phyloP scores from a whole-genome alignment of 2,888 invertebrate genomes.

The Eupithecia subumbrata region DNA sequence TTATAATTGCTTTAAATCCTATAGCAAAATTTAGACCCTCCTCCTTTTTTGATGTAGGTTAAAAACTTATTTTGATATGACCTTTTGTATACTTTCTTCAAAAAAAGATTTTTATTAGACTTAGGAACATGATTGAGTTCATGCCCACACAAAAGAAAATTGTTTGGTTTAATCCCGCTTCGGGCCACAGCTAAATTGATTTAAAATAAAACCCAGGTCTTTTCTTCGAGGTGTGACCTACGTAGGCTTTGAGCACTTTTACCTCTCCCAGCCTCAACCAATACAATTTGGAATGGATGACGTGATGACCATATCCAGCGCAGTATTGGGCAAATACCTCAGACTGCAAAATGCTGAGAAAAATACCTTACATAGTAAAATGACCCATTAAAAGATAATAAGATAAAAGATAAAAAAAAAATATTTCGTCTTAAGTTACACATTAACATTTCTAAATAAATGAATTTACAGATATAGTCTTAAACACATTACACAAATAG shows the following conservation, averaged over 20 bases:
- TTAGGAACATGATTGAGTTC: background rate
- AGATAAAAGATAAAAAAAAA: no score
- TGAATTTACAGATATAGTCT: no score
- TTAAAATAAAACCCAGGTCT: background rate
- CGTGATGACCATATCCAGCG: background rate
- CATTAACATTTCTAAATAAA: no score
- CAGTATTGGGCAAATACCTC: no score
- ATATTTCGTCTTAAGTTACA: no score
- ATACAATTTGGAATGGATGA: background rate
- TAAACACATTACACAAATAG: no score
- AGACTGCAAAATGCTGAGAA: no score
- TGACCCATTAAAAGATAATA: no score
- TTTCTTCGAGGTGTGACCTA: background rate
- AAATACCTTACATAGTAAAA: no score
- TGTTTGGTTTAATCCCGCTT: background rate
- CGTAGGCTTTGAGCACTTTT: background rate
- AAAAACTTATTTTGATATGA: background rate
- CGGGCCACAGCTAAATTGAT: background rate
- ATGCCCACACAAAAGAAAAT: background rate
- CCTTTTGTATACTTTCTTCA: background rate
- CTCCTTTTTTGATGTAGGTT: no score
- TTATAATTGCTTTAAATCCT: no score
- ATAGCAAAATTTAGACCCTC: no score
- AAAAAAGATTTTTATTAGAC: background rate
- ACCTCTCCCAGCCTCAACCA: background rate